Percentiles rank a stretch among this genome's conserved stretches.
Evolutionary conservation across 2,797 vertebrate genomes (phyloP).

Genomic region (Rhynchonycteris naso): DNA sequence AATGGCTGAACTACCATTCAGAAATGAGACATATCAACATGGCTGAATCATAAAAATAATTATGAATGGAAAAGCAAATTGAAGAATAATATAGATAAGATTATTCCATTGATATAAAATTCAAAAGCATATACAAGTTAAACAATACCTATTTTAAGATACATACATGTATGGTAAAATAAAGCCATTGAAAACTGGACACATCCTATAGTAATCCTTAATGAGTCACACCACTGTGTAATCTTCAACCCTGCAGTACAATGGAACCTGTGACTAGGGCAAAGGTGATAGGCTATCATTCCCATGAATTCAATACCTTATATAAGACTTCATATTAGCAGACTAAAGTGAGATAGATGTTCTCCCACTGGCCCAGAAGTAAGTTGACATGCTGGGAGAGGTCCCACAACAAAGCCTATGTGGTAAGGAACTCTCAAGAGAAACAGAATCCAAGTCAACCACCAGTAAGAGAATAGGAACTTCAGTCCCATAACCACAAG

Average conservation of each 20-base stretch:
- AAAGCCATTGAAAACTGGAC: background rate
- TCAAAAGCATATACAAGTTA: constrained; percentile 15
- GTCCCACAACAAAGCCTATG: background rate
- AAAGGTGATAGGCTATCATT: background rate
- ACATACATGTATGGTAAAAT: background rate
- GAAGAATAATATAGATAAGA: background rate
- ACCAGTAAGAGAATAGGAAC: background rate
- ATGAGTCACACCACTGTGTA: background rate
- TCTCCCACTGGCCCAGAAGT: background rate
- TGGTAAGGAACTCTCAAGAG: background rate
- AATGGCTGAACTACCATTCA: background rate
- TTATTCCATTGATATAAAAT: background rate
- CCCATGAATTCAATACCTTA: background rate
- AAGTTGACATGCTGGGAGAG: background rate
- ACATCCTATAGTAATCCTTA: background rate
- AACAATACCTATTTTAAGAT: constrained; percentile 4
- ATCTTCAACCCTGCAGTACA: background rate
- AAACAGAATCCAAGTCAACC: background rate
- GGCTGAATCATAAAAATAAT: constrained; percentile 5
- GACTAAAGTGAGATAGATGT: background rate
- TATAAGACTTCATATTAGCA: background rate
- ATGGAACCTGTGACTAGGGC: background rate
- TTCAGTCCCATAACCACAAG: background rate
- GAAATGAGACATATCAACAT: background rate
- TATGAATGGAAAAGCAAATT: background rate